Evolutionary conservation across 2,888 invertebrate species (phyloP), one percentile per base, ranked within the genome.

Genomic region (Lamellibrachia columna): DNA sequence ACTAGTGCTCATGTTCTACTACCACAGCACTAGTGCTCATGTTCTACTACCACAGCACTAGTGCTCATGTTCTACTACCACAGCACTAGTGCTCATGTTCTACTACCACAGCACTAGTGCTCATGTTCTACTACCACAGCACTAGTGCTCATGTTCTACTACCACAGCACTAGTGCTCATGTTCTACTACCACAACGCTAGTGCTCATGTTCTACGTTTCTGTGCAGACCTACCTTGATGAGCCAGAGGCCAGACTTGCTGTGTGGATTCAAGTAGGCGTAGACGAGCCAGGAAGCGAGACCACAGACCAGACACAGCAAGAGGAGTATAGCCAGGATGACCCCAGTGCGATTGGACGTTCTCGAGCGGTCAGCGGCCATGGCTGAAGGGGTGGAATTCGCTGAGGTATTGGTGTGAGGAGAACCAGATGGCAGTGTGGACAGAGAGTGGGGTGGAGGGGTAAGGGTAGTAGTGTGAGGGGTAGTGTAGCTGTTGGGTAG

Each of bases 221-320:
- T 55, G 52, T 75, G n/a, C 60, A 22, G 53, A 90, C 92, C 8
- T 53, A 94, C 94, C 94, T 98, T 98, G 96, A 99, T 99, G 92
- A 99, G 97, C 95, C 99, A 97, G 97, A 99, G 99, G 94, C 99
- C 99, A 95, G 99, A 99, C 92, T 98, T 97, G 7, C 99, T 98
- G 96, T 99, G 99, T 2, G 99, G 99, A 97, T 99, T 98, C 96
- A 98, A 98, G 97, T 99, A 99, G 4, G 99, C 99, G 96, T 99
- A 99, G 40, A 98, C 97, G 40, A 98, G 97, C 99, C 99, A 99
- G 8, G 98, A 97, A 55, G 97, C 97, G 6, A 94, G 75, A 15
- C 75, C 75, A 22, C 75, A 75, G 15, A 75, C 22, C 2, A 4
- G 22, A 75, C 75, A 75, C 22, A 75, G 22, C 22, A 98, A 97